A percentile compares a stretch with the other conserved stretches of the same genome.
These are phyloP conservation scores for Peromyscus melanophrys DNA, from an alignment of 2,797 vertebrate genomes.

Conservation along the genomic window DNA sequence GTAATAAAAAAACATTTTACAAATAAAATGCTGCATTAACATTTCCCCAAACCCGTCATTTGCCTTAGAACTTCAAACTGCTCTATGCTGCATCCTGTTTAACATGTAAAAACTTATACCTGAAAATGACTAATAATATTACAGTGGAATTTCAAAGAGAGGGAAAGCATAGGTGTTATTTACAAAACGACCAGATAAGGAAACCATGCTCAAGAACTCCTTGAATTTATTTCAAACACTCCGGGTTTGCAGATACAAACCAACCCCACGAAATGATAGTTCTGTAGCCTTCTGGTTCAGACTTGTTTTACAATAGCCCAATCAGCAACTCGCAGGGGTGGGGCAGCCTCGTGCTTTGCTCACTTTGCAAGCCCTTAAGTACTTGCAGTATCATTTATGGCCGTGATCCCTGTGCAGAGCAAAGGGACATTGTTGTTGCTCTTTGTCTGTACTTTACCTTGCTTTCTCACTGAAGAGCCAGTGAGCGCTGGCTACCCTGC, in stretches of 20 bases:
- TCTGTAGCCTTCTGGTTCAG: slow-evolving; percentile 56
- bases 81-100: background rate
- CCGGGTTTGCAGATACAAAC: slow-evolving; percentile 18
- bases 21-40: slow-evolving; percentile 35
- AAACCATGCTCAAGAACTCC: slow-evolving; percentile 48
- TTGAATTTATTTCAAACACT: slow-evolving; percentile 60
- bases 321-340: slow-evolving; percentile 44
- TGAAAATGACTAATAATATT: slow-evolving; percentile 41
- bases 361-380: slow-evolving; percentile 26
- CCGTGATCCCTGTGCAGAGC: background rate
- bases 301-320: slow-evolving; percentile 36
- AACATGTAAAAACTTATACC: slow-evolving; percentile 22
- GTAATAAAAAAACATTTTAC: slow-evolving; percentile 56
- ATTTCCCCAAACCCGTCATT: slow-evolving; percentile 54
- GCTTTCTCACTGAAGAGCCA: background rate
- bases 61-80: slow-evolving; percentile 55
- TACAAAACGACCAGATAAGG: slow-evolving; percentile 48
- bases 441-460: background rate
- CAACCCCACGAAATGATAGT: slow-evolving; percentile 48
- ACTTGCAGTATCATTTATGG: background rate
- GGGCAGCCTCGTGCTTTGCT: background rate
- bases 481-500: background rate
- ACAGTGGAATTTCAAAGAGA: slow-evolving; percentile 52
- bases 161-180: slow-evolving; percentile 45
- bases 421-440: slow-evolving; percentile 11